Conservation (phyloP, 2,113 vertebrate species). For the Pipra filicauda region DNA sequence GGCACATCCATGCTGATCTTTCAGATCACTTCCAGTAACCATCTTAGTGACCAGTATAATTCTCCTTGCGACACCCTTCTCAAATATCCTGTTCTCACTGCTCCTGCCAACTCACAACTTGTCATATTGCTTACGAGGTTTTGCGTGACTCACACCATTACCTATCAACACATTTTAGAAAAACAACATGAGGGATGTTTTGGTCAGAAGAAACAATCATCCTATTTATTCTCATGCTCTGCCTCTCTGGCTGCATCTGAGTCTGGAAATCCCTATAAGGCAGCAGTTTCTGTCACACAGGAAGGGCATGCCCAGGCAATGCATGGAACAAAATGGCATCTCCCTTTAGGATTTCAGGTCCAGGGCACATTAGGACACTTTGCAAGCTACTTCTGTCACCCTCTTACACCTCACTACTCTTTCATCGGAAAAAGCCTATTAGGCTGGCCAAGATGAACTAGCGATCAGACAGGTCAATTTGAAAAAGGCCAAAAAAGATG, state of each 20-base stretch:
- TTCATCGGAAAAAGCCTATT: not conserved
- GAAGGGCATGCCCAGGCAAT: not conserved
- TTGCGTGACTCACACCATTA: not conserved
- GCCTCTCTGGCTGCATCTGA: not conserved
- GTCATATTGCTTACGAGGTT: not conserved
- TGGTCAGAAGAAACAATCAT: not conserved
- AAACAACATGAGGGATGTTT: not conserved
- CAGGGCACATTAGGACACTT: not conserved
- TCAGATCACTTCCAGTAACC: not conserved
- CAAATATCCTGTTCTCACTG: not conserved
- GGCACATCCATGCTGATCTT: not conserved
- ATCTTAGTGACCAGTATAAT: not conserved
- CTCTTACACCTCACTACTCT: not conserved
- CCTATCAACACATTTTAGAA: not conserved
- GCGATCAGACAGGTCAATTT: not conserved
- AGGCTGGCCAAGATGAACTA: not conserved
- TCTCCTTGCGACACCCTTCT: rapidly evolving
- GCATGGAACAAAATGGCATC: not conserved
- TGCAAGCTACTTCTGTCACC: not conserved
- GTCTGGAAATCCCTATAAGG: not conserved
- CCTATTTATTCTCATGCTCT: not conserved
- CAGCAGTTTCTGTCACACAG: not conserved
- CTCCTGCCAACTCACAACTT: not conserved
- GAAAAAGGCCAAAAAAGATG: not conserved
- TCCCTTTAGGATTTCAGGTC: not conserved